A percentile compares a stretch with the other conserved stretches of the same genome.
These are phyloP conservation scores for Morelia viridis DNA, from an alignment of 2,797 vertebrate species.

Conservation along the genomic window DNA sequence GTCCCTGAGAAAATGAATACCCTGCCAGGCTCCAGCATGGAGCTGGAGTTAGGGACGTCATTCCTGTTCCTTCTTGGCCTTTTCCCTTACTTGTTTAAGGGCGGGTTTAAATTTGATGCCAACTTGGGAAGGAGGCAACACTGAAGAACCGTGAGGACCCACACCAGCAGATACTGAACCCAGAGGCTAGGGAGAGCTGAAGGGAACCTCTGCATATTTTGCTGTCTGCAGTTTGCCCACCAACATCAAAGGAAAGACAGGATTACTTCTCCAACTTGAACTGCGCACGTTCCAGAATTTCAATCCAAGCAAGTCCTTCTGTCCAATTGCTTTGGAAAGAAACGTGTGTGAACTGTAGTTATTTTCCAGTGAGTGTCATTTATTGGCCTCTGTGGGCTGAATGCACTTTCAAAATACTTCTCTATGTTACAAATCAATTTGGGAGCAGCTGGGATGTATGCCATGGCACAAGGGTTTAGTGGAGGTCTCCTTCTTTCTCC, in stretches of 20 bases:
- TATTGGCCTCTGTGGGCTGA: not conserved
- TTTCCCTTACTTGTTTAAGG: not conserved
- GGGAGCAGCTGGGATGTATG: not conserved
- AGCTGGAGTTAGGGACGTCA: not conserved
- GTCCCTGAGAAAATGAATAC: not conserved
- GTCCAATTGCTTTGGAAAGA: not conserved
- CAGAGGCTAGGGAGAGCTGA: not conserved
- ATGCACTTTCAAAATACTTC: not conserved
- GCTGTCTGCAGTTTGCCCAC: not conserved
- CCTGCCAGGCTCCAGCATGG: not conserved
- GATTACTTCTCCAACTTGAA: not conserved
- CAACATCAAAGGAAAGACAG: not conserved
- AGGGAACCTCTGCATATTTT: not conserved
- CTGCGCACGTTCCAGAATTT: not conserved
- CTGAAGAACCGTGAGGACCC: not conserved
- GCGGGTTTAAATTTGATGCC: not conserved
- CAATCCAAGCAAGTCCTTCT: not conserved
- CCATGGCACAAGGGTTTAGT: not conserved
- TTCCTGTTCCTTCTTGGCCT: not conserved
- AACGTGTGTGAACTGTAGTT: not conserved
- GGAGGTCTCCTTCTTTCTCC: not conserved
- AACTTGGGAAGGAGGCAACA: not conserved
- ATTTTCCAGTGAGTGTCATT: not conserved
- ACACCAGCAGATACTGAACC: not conserved
- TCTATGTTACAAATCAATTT: not conserved